These are phyloP conservation scores for Zaprionus nigranus DNA, from an alignment of 1,140 invertebrate genomes.

Conservation along the genomic window DNA sequence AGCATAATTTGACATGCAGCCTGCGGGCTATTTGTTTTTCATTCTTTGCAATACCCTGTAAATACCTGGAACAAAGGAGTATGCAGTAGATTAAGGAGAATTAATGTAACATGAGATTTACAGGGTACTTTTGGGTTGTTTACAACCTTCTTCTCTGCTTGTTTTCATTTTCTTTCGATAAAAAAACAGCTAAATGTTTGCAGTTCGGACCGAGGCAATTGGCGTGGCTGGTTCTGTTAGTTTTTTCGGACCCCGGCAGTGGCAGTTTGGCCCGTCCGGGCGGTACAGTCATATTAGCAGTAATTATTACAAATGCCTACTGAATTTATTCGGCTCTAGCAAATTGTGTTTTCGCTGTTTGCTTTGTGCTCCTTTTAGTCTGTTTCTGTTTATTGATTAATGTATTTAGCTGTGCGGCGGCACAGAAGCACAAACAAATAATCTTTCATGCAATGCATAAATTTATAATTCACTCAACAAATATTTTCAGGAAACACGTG, in stretches of 20 bases:
- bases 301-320: slow-evolving; percentile 69
- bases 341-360: slow-evolving; percentile 19
- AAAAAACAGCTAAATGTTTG: slow-evolving; percentile 6
- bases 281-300: slow-evolving; percentile 36
- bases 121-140: not conserved
- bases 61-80: not conserved
- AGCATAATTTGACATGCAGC: slow-evolving; percentile 39
- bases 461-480: slow-evolving; percentile 55
- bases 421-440: slow-evolving; percentile 57
- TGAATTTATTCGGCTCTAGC: slow-evolving; percentile 56
- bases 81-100: not conserved
- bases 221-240: slow-evolving; percentile 26
- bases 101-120: not conserved
- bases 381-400: slow-evolving; percentile 66
- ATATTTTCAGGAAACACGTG: slow-evolving; percentile 41
- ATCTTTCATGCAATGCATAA: slow-evolving; percentile 54
- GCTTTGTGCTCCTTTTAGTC: slow-evolving; percentile 37
- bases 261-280: slow-evolving; percentile 3
- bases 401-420: slow-evolving; percentile 38
- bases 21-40: slow-evolving; percentile 20
- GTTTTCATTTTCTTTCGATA: slow-evolving; percentile 36
- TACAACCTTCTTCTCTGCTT: not conserved
- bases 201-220: slow-evolving; percentile 12
- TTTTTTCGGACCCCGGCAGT: not conserved
- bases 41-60: slow-evolving; percentile 18